Evolutionary conservation across 2,113 vertebrate genomes (phyloP), one percentile per base, ranked within the genome.

Genomic region (Accipiter cooperii): DNA sequence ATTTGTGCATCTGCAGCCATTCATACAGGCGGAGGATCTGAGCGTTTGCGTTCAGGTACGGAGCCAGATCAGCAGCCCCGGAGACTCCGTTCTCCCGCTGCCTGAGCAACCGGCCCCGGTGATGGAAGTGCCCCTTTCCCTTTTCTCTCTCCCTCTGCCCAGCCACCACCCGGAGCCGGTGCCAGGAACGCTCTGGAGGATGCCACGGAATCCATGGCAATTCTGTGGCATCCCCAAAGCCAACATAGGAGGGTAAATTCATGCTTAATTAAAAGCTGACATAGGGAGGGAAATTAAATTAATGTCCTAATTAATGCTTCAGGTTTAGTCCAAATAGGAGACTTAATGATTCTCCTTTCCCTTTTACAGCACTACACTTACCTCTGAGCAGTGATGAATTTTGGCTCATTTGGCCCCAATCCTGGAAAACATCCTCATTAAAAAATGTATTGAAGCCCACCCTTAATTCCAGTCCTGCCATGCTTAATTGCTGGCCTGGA

Each of bases 231-330:
- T 55, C 71, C 71, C 60, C 82, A 86, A 69, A 88, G 68, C 88
- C 79, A 44, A 6, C 54, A 12, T 5, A 24, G 16, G 64, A 86
- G n/a, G 75, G 54, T 10, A 84, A 89, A 60, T 28, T 57, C 55
- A 89, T 47, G 64, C 76, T 89, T 96, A 92, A 96, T 96, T 96
- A 96, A 96, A 92, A 94, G 64, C 80, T 91, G 93, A 87, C 86
- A 60, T 15, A 68, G n/a, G 87, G 77, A 87, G 3, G 77, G 76
- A 95, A 87, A 89, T 92, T 69, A 89, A 96, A 90, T 95, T 76
- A 93, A 96, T 88, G 82, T 60, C 78, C 87, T 90, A 93, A 93
- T 96, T 96, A 97, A 91, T 86, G 71, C 63, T 61, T 29, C 19
- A 0, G 44, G 75, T 93, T 94, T 61, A 58, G 71, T 65, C 93